Evolutionary conservation across 2,797 vertebrate species (phyloP), one percentile per base, ranked within the genome.

Genomic region (Schizothorax lantsangensis): DNA sequence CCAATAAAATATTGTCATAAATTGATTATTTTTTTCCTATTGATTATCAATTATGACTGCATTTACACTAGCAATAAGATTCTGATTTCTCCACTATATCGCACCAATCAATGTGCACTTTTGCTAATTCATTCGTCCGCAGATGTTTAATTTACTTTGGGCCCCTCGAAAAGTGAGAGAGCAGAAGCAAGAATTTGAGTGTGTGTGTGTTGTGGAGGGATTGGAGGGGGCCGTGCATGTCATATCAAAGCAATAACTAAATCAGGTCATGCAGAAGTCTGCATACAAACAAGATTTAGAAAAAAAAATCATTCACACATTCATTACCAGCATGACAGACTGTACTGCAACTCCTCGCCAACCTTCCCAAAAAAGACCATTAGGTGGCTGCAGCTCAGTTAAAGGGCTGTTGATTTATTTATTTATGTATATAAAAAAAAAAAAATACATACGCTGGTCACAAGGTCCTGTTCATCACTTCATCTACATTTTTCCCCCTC

Each of bases 161-260:
- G 64, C 88, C 79, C 52, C 36, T 66, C 79, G 33, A 78, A 88
- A 86, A 86, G 43, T 26, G 73, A 74, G 84, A 82, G 75, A 43
- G 80, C 83, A 69, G 83, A 30, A 82, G 43, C 54, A 71, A 83
- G 88, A 85, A 88, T 79, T 26, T n/a, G 40, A 5, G 23, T 59
- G 49, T 52, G 49, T 52, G 17, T 52, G 54, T 4, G 49, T 21
- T 21, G 73, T 89, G 86, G 86, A 89, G 89, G 92, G 94, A 83
- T 89, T 91, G 92, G 92, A 84, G 86, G 74, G 86, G 12, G 86
- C 45, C 4, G 47, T 0, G 14, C 47, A 49, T 49, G 47, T 17
- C 47, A 57, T 57, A 6, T 57, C 19, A 57, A 57, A 23, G 19
- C 21, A 8, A 57, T 57, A 57, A 23, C 54, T 57, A 21, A 9